Percentiles rank a stretch among this genome's conserved stretches.
These are phyloP conservation scores for Oceanodroma leucorhoa DNA, from an alignment of 2,797 vertebrate genomes.

Conservation along the genomic window DNA sequence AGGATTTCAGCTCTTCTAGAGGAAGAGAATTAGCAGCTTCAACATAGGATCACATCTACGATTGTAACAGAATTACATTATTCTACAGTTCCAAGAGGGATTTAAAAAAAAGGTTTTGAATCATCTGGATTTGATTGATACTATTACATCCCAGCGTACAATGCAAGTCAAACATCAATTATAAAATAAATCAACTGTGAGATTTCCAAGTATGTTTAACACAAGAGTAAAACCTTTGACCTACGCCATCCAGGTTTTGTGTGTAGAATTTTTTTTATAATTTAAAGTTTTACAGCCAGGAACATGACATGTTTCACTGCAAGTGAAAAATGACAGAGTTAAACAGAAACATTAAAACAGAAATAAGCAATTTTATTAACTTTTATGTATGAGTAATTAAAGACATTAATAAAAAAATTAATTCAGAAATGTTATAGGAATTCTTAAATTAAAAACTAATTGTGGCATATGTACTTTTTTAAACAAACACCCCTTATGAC, in stretches of 20 bases:
- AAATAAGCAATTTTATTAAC: neutral
- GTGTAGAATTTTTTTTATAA: constrained; percentile 6
- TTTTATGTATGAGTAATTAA: neutral
- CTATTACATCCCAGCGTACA: neutral
- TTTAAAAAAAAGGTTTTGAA: neutral
- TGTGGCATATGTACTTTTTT: neutral
- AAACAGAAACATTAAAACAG: constrained; percentile 29
- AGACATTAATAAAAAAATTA: neutral
- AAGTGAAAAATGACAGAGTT: constrained; percentile 54
- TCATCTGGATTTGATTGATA: constrained; percentile 7
- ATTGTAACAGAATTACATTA: neutral
- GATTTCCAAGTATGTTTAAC: constrained; percentile 8
- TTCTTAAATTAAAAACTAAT: neutral
- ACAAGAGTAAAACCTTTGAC: constrained; percentile 39
- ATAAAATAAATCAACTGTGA: neutral
- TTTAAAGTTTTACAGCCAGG: constrained; percentile 48
- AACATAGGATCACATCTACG: neutral
- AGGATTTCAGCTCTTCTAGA: neutral
- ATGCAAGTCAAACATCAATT: neutral
- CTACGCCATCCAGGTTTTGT: constrained; percentile 40
- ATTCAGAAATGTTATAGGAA: neutral
- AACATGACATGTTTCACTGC: constrained; percentile 43
- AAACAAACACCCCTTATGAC: neutral
- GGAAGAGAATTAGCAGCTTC: neutral
- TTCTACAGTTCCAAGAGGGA: neutral